Evolutionary conservation across 2,113 vertebrate genomes (phyloP).

Genomic region (Tamias sibiricus): DNA sequence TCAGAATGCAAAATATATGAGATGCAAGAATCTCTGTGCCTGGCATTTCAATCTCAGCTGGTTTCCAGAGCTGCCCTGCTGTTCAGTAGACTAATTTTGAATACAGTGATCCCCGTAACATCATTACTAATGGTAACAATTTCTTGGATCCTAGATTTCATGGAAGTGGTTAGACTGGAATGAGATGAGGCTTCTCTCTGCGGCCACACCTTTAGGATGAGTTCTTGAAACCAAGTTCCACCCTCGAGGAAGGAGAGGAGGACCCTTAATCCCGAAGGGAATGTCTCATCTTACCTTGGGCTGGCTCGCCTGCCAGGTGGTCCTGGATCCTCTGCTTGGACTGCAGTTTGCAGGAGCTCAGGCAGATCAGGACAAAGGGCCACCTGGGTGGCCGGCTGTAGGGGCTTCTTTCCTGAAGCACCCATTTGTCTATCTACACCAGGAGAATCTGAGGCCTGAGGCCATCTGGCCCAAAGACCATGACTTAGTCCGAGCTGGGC

Average conservation of each 20-base stretch:
- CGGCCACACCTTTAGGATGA: not conserved
- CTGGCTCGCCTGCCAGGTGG: not conserved
- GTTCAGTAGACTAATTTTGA: not conserved
- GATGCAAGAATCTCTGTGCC: not conserved
- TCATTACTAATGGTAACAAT: not conserved
- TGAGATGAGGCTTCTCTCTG: not conserved
- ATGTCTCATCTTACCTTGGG: not conserved
- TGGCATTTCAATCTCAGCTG: conserved; percentile 16
- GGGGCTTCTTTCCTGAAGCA: not conserved
- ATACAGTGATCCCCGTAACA: not conserved
- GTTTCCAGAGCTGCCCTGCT: not conserved
- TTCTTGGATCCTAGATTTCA: not conserved
- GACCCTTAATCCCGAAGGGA: not conserved
- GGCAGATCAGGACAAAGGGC: not conserved
- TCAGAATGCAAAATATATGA: not conserved
- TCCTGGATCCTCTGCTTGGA: not conserved
- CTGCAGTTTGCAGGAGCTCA: not conserved
- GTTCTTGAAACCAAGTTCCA: not conserved
- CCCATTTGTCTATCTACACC: not conserved
- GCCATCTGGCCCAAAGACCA: not conserved
- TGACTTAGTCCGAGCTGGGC: not conserved
- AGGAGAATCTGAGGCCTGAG: not conserved
- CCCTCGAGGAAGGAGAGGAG: not conserved
- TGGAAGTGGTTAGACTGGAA: not conserved
- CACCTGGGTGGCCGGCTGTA: not conserved